phyloP scores from a whole-genome alignment of 1,140 invertebrate species.

The Drosophila parvula region DNA sequence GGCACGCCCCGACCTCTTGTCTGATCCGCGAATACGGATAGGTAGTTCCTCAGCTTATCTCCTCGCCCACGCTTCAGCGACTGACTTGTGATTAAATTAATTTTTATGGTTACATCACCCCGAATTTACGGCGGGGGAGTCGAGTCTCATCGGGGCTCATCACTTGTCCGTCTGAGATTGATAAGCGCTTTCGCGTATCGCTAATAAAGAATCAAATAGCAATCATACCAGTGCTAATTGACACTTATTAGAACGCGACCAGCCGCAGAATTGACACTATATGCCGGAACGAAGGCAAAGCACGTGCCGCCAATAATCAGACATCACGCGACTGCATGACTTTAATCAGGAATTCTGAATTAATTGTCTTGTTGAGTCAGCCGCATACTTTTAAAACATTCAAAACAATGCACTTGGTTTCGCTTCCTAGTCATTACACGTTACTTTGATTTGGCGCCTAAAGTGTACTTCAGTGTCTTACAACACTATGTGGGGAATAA shows the following conservation, averaged over 20 bases:
- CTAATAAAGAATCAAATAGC: slow-evolving; percentile 46
- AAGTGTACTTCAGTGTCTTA: background rate
- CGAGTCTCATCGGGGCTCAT: slow-evolving; percentile 12
- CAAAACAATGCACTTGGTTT: background rate
- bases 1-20: slow-evolving; percentile 19
- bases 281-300: slow-evolving; percentile 46
- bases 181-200: slow-evolving; percentile 45
- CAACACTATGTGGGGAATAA: background rate
- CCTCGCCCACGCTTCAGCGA: slow-evolving; percentile 43
- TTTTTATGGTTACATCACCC: slow-evolving; percentile 69
- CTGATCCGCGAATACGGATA: slow-evolving; percentile 40
- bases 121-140: slow-evolving; percentile 35
- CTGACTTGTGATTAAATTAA: slow-evolving; percentile 54
- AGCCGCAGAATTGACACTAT: slow-evolving; percentile 29
- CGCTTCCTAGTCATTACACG: background rate
- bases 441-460: slow-evolving; percentile 13
- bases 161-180: slow-evolving; percentile 46
- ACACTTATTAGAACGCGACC: slow-evolving; percentile 68
- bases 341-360: slow-evolving; percentile 1
- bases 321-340: slow-evolving; percentile 53
- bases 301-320: slow-evolving; percentile 68
- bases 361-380: background rate
- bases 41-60: slow-evolving; percentile 23
- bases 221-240: slow-evolving; percentile 70
- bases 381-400: background rate